phyloP scores from a whole-genome alignment of 1,140 invertebrate species.

The Penaeus vannamei region DNA sequence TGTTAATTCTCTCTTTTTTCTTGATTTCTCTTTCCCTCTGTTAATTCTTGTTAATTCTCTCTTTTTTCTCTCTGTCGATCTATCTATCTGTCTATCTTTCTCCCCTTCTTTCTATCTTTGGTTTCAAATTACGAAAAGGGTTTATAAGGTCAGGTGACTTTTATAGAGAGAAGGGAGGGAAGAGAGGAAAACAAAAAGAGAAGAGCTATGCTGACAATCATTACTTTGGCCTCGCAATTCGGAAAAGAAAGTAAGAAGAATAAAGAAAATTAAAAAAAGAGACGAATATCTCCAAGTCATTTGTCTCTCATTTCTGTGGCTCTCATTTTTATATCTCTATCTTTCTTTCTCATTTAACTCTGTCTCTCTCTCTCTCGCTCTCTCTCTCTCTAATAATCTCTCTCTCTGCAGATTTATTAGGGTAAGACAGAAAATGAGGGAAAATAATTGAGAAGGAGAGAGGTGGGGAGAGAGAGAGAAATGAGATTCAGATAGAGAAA shows the following conservation, averaged over 20 bases:
- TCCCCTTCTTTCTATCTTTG: no score
- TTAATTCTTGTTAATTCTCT: background rate
- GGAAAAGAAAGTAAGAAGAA: background rate
- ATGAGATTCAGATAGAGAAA: no score
- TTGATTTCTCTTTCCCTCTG: background rate
- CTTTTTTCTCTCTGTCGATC: slow-evolving; percentile 1
- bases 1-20: no score
- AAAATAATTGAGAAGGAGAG: background rate
- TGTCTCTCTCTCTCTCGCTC: background rate
- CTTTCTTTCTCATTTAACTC: no score
- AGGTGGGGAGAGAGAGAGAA: background rate
- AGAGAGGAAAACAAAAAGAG: no score
- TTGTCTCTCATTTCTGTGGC: background rate
- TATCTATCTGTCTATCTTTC: no score
- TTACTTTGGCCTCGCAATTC: no score
- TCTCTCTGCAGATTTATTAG: background rate
- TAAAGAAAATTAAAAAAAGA: background rate
- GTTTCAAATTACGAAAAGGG: no score
- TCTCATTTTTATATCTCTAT: background rate
- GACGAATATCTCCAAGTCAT: no score
- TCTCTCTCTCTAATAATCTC: no score
- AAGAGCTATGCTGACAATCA: background rate
- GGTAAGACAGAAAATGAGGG: no score
- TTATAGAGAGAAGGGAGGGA: no score
- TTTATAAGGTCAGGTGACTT: background rate